Base-by-base conservation (phyloP, 1,140 invertebrate genomes). In the Magallana gigas region DNA sequence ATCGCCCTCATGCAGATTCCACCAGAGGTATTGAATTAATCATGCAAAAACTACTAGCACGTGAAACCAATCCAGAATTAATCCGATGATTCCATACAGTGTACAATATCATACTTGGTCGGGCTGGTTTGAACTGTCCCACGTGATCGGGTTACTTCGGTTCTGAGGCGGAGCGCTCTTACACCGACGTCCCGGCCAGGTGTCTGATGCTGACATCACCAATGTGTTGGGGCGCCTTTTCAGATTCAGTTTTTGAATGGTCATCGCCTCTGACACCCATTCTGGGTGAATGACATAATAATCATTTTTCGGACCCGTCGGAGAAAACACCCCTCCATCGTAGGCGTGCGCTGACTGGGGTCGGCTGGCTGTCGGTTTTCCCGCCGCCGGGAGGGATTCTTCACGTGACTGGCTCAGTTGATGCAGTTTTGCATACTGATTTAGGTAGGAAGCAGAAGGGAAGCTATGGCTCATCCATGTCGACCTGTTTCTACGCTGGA, bases 221-320 rank as follows among this genome's bases (percentile, higher is more conserved):
- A 76, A 76, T 92, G 94, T 87, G 68, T 88, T 91, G n/a, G 84
- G 85, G 48, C 90, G 59, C 23, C 89, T 86, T 23, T 84, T 89
- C 57, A 91, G 83, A 82, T 88, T 91, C 9, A 91, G 62, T 87
- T 91, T 91, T 85, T 91, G 91, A 60, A 91, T 91, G 5, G 93
- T 90, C 87, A 93, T 90, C 56, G 90, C 88, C 83, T 93, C 93
- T 0, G 92, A 92, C 1, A 93, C 93, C 93, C 93, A 93, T 71
- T 93, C 93, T 0, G 93, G 93, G 62, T 93, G 91, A 36, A 93
- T 92, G 3, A 93, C 91, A 90, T 92, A 93, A 86, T 91, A 90
- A 36, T 89, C 90, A 29, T 81, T 86, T 87, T 62, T 91, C 59
- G 68, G 62, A 80, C 56, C 88, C 36, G 90, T 90, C 8, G 91